These are phyloP conservation scores for Drosophila affinis DNA, from an alignment of 2,888 invertebrate species.

Conservation along the genomic window DNA sequence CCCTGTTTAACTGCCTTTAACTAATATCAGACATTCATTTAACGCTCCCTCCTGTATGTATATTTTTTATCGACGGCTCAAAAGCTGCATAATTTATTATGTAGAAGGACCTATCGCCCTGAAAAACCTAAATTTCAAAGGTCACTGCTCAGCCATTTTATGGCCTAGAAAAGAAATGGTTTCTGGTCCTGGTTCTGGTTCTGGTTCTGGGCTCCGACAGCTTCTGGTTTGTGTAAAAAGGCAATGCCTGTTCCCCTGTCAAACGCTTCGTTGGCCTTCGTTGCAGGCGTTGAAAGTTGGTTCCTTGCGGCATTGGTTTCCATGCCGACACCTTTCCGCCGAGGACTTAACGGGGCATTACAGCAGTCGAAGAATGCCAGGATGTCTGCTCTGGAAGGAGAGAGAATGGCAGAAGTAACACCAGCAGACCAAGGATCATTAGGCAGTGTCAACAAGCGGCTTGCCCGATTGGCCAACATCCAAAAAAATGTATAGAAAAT, in stretches of 20 bases:
- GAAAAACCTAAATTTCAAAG: constrained; percentile 40
- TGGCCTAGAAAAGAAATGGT: constrained; percentile 33
- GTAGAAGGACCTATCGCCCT: too few relatives aligned
- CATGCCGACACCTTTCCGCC: constrained; percentile 40
- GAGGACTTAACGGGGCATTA: constrained; percentile 45
- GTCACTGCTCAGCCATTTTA: constrained; percentile 27
- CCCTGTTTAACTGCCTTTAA: constrained; percentile 9
- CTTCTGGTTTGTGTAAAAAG: constrained; percentile 53
- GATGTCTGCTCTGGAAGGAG: constrained; percentile 40
- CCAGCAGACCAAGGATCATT: constrained; percentile 31
- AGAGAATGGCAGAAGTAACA: constrained; percentile 2
- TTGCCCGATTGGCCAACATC: constrained; percentile 35
- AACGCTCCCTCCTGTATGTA: constrained; percentile 32
- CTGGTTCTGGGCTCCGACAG: constrained; percentile 20
- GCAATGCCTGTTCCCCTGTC: constrained; percentile 74
- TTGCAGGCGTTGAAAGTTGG: constrained; percentile 34
- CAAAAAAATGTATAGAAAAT: constrained; percentile 1
- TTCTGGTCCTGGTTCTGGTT: not conserved
- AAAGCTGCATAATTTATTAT: constrained; percentile 68
- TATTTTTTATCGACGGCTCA: constrained; percentile 52
- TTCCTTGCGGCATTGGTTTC: constrained; percentile 34
- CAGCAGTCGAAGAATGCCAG: constrained; percentile 18
- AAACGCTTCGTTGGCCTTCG: constrained; percentile 62
- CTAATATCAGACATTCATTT: constrained; percentile 19
- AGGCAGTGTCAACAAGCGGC: constrained; percentile 47